A percentile compares a stretch with the other conserved stretches of the same genome.
Evolutionary conservation across 2,797 vertebrate species (phyloP).

Genomic region (Perodicticus potto): DNA sequence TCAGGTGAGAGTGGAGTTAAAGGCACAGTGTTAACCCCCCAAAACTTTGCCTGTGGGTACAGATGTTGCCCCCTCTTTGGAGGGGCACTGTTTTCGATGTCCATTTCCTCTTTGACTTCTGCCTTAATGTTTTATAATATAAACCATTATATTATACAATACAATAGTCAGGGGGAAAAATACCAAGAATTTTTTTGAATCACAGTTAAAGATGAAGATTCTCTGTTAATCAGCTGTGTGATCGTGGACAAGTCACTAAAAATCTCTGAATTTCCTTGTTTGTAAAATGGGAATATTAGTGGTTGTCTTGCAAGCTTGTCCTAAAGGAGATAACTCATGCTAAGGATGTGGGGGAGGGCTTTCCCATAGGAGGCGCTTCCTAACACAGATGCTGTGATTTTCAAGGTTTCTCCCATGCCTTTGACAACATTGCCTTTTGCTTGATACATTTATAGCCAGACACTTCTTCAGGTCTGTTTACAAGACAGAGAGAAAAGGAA

Average conservation of each 20-base stretch:
- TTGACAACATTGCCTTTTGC: not conserved
- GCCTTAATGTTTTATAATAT: not conserved
- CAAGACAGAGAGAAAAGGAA: not conserved
- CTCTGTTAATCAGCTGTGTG: not conserved
- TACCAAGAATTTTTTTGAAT: not conserved
- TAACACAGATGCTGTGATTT: not conserved
- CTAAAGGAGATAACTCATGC: not conserved
- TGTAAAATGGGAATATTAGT: not conserved
- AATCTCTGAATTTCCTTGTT: not conserved
- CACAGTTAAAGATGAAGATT: not conserved
- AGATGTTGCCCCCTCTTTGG: not conserved
- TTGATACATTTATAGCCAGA: not conserved
- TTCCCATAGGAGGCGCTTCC: not conserved
- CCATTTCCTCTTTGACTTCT: not conserved
- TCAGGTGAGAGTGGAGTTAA: accelerated
- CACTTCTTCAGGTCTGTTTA: not conserved
- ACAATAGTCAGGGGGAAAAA: not conserved
- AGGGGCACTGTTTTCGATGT: not conserved
- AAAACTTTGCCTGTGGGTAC: accelerated
- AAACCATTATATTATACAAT: no score
- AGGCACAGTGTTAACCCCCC: accelerated
- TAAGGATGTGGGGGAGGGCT: no score
- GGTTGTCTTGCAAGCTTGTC: not conserved
- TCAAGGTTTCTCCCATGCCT: not conserved
- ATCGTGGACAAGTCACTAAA: not conserved